These are phyloP conservation scores for Temnothorax longispinosus DNA, from an alignment of 1,140 invertebrate genomes.

Conservation along the genomic window DNA sequence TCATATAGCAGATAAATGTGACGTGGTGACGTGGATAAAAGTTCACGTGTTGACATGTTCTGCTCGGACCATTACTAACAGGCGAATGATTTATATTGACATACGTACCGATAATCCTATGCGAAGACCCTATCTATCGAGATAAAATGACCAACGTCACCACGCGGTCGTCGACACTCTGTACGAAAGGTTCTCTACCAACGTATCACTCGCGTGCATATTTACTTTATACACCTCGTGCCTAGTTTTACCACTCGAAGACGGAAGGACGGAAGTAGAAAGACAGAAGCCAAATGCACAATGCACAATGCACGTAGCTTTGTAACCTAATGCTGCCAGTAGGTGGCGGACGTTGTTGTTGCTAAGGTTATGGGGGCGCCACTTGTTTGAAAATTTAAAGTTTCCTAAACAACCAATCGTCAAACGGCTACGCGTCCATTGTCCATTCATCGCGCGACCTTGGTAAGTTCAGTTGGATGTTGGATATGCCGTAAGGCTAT, in stretches of 20 bases:
- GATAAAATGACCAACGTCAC: not conserved
- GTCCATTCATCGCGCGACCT: not conserved
- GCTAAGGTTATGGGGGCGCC: slow-evolving; percentile 1
- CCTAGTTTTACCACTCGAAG: not conserved
- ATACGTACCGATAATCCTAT: slow-evolving; percentile 2
- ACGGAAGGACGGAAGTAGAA: not conserved
- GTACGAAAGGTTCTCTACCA: not conserved
- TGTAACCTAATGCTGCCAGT: not conserved
- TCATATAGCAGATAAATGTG: not conserved
- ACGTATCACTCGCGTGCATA: not conserved
- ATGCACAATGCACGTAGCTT: not conserved
- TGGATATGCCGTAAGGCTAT: not conserved
- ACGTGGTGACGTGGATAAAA: not conserved
- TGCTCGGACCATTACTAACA: not conserved
- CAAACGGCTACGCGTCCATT: not conserved
- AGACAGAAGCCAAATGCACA: slow-evolving; percentile 20
- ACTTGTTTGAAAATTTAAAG: slow-evolving; percentile 5
- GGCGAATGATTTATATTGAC: not conserved
- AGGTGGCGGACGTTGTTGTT: not conserved
- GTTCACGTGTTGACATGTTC: not conserved
- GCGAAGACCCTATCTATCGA: not conserved
- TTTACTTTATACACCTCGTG: not conserved
- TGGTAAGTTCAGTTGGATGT: not conserved
- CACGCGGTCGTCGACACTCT: not conserved
- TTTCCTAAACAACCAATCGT: not conserved